Conservation (phyloP, 2,797 vertebrate genomes). For the Aphelocoma californica region DNA sequence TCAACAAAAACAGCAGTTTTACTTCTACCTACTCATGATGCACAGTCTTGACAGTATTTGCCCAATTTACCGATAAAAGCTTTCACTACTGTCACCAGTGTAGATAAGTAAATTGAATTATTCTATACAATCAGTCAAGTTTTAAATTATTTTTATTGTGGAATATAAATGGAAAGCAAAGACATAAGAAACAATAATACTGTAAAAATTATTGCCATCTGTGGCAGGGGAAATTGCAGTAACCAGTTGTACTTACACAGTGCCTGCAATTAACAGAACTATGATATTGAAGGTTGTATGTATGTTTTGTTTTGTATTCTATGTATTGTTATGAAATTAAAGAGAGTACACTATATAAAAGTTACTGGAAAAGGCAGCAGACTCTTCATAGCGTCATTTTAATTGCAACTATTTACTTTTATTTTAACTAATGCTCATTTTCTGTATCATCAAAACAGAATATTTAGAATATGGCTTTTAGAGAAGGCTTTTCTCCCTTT, state of each 20-base stretch:
- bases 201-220: neutral
- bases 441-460: neutral
- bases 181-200: neutral
- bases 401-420: neutral
- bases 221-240: neutral
- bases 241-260: neutral
- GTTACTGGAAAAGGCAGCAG: neutral
- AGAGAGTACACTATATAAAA: neutral
- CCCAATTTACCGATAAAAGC: neutral
- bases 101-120: neutral
- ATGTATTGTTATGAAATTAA: neutral
- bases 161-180: neutral
- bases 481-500: neutral
- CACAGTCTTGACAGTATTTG: neutral
- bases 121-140: neutral
- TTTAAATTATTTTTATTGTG: neutral
- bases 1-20: neutral
- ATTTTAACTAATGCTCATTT: neutral
- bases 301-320: neutral
- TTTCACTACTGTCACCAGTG: neutral
- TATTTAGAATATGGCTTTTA: neutral
- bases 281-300: neutral
- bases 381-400: neutral
- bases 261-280: neutral
- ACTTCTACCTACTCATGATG: neutral